Conservation (phyloP, 1,140 invertebrate species). For the Zaprionus kolodkinae region DNA sequence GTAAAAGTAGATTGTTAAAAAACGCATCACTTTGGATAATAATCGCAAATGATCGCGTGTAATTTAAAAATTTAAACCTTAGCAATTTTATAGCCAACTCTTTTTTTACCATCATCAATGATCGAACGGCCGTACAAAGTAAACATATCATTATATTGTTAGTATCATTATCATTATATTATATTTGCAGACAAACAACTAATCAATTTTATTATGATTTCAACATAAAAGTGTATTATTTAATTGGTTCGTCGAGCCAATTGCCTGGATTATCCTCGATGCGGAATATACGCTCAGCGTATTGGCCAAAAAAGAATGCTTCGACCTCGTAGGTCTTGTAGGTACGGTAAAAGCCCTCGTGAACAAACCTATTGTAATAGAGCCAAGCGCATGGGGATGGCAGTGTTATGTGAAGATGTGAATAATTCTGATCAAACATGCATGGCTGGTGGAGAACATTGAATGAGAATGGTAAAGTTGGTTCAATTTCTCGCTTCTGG, state of each 20-base stretch:
- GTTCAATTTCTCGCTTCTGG: neutral
- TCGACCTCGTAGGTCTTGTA: constrained; percentile 51
- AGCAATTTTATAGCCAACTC: no score
- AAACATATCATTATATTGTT: no score
- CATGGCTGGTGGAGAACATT: constrained; percentile 45
- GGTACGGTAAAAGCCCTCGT: constrained; percentile 27
- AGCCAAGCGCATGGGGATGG: constrained; percentile 52
- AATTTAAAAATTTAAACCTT: no score
- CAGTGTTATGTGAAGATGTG: no score
- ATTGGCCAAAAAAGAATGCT: constrained; percentile 47
- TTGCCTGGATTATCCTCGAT: constrained; percentile 30
- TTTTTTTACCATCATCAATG: constrained; percentile 5
- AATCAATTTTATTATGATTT: no score
- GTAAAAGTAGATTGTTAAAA: no score
- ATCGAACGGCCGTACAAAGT: no score
- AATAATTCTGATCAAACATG: constrained; percentile 27
- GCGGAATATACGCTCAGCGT: constrained; percentile 31
- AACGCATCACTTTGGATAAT: no score
- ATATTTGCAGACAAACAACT: no score
- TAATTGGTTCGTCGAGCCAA: neutral
- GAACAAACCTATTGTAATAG: constrained; percentile 31
- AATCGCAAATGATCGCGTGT: no score
- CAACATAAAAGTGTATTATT: no score
- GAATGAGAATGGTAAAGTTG: constrained; percentile 26
- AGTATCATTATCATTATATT: no score